Base-by-base conservation (phyloP, 2,113 vertebrate genomes). In the Ictalurus punctatus region DNA sequence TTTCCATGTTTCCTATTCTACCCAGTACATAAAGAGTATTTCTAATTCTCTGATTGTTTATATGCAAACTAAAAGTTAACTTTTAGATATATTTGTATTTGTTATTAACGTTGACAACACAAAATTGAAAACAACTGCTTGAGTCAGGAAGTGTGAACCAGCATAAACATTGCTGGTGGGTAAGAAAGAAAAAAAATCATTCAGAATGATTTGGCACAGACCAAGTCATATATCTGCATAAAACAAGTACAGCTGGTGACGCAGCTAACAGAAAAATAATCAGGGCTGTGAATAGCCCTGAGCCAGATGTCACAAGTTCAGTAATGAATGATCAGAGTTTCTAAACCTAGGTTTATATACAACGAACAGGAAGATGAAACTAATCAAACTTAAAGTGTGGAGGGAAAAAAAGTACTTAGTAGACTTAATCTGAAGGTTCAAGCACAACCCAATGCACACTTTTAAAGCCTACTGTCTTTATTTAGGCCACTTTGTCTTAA, bases 311-410 rank as follows among this genome's bases (percentile, higher is more conserved):
- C 63, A 65, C 27, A 19, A 71, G 27, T 85, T 52, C 44, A 69
- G 40, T 52, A 48, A 85, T 85, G 83, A 85, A 30, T 69, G 44
- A 85, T 27, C 61, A 67, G 58, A 63, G 61, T 52, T 65, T 59
- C 37, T 37, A 67, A 84, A n/a, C 6, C 13, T 48, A 8, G 25
- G 12, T 40, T 30, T 52, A 19, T 85, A 54, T 48, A 52, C 12
- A 52, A 67, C 2, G 1, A 67, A 30, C 40, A 44, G 2, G 30
- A 63, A 67, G 58, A 13, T 67, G 13, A 48, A 52, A 69, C 1
- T 21, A 25, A 27, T 79, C 12, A 48, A 27, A 27, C 10, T 78
- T 52, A 48, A 27, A 14, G 27, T 30, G 48, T 54, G 25, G n/a
- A 56, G 27, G 27, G 4, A 3, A 79, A 17, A 16, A 14, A 30